Conservation (phyloP, 2,888 invertebrate genomes). For the Drosophila nr. fundita region DNA sequence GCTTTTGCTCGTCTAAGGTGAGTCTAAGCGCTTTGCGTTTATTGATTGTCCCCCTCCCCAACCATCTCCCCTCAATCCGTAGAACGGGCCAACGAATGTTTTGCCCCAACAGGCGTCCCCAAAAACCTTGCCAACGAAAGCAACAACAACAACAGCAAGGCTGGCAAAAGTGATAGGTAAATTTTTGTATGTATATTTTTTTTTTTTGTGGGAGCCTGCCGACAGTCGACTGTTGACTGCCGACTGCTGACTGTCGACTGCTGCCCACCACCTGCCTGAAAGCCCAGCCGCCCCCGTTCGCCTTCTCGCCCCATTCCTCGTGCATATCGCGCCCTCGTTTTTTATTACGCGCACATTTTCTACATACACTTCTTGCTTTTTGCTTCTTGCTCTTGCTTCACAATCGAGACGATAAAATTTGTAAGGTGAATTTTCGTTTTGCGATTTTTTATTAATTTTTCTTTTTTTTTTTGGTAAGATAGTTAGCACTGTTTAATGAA, state of each 20-base stretch:
- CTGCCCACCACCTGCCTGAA: constrained; percentile 34
- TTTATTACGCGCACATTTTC: constrained; percentile 79
- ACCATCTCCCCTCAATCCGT: constrained; percentile 35
- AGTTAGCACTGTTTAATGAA: constrained; percentile 48
- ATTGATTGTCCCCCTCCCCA: constrained; percentile 64
- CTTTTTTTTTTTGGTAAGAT: constrained; percentile 13
- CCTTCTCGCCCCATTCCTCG: constrained; percentile 49
- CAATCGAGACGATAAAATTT: constrained; percentile 50
- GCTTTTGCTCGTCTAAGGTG: constrained; percentile 16
- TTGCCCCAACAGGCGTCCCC: constrained; percentile 59
- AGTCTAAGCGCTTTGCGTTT: constrained; percentile 72
- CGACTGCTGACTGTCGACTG: constrained; percentile 30
- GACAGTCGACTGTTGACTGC: constrained; percentile 38
- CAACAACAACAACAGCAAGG: constrained; percentile 41
- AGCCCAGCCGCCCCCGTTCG: constrained; percentile 2
- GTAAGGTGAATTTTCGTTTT: constrained; percentile 39
- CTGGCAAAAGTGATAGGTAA: constrained; percentile 62
- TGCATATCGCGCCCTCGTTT: constrained; percentile 78
- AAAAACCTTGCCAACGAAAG: constrained; percentile 67
- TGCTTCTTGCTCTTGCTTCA: constrained; percentile 34
- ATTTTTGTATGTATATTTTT: constrained; percentile 75
- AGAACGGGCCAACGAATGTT: constrained; percentile 33
- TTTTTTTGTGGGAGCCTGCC: constrained; percentile 62
- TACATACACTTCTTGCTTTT: constrained; percentile 66
- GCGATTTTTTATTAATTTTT: constrained; percentile 18